Evolutionary conservation across 2,797 vertebrate species (phyloP), one percentile per base, ranked within the genome.

Genomic region (Phrynocephalus vlangalii): DNA sequence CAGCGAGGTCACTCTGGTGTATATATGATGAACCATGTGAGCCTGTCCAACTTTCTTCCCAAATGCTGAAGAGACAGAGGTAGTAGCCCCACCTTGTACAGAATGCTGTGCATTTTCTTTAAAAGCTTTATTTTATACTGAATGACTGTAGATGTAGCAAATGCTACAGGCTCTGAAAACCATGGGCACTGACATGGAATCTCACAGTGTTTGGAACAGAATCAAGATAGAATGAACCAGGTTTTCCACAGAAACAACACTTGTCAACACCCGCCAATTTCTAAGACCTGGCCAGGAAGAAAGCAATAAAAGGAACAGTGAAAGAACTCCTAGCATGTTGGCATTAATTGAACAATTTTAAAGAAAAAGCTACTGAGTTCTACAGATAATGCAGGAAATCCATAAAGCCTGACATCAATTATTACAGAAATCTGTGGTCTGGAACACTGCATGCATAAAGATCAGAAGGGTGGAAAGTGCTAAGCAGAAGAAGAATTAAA

Each of bases 291-390:
- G 0, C 52, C 79, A 84, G 20, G 67, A 87, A 0, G 0, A 15
- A 67, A 76, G 88, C 77, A 89, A 75, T 0, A 9, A 89, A 56
- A 0, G 6, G 56, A 91, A 90, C 71, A 89, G 71, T 1, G 5
- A 7, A 77, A 66, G 0, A 86, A 83, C 83, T 89, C 82, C 88
- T 82, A 87, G 72, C 16, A 89, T 94, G 85, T 87, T 83, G 75
- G 11, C 30, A 89, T 83, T 93, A 93, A 95, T 3, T 92, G 94
- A 91, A 91, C 91, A 67, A 1, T 6, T 8, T 93, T 91, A 95
- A 93, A 91, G 91, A 93, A 95, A 95, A 95, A 95, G 91, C 84
- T 85, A 90, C 88, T 95, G 85, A 85, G 82, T 89, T 90, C 88
- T 90, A 77, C 0, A 1, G 87, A 82, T 91, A 94, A 94, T 38